phyloP scores from a whole-genome alignment of 92 coral and sea anemone genomes.

The Pocillopora meandrina region DNA sequence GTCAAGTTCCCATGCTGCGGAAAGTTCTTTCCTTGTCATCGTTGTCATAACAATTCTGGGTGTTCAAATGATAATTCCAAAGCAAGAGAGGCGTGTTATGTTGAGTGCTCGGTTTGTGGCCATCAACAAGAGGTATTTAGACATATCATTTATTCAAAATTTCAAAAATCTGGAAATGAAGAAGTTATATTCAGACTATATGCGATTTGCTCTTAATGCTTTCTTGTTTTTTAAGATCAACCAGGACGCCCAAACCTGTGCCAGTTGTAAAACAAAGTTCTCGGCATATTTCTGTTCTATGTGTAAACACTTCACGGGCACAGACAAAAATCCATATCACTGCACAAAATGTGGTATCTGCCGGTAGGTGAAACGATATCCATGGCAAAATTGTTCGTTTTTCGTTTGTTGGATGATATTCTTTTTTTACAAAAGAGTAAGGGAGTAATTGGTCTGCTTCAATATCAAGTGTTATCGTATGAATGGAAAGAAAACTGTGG shows the following conservation, averaged over 20 bases:
- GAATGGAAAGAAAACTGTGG: too few species aligned
- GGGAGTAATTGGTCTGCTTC: too few species aligned
- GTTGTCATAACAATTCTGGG: conserved; percentile 75
- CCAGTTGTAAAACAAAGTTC: conserved; percentile 57
- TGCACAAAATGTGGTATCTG: conserved; percentile 90
- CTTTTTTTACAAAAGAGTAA: too few species aligned
- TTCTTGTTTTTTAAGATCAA: conserved; percentile 39
- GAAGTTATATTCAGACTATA: too few species aligned
- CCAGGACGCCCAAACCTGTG: conserved; percentile 54
- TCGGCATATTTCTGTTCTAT: conserved; percentile 81
- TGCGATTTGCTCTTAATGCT: not conserved
- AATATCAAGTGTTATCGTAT: too few species aligned
- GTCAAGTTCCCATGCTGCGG: conserved; percentile 72
- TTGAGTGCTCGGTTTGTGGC: conserved; percentile 58
- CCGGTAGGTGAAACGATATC: conserved; percentile 36
- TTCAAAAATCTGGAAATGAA: too few species aligned
- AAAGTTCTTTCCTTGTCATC: conserved; percentile 71
- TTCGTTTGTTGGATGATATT: too few species aligned
- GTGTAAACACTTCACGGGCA: conserved; percentile 84
- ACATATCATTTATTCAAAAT: not conserved
- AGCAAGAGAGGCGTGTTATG: conserved; percentile 53
- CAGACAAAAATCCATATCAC: conserved; percentile 76
- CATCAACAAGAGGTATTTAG: conserved; percentile 65
- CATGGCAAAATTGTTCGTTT: not conserved
- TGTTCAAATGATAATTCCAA: conserved; percentile 55